Conservation (phyloP, 2,888 invertebrate genomes). For the Ophion slaviceki region DNA sequence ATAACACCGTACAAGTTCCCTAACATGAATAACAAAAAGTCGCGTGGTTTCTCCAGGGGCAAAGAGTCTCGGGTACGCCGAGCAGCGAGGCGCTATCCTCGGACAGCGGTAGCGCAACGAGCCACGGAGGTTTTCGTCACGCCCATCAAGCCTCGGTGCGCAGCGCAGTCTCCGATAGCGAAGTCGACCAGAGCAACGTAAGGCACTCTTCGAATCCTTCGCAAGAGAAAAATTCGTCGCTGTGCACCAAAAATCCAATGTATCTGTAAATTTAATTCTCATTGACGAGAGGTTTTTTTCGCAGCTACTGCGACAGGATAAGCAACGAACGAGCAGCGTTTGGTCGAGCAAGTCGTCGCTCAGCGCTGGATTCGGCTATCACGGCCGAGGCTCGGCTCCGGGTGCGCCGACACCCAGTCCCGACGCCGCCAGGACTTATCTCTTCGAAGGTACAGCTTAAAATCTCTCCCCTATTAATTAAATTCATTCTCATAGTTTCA, state of each 20-base stretch:
- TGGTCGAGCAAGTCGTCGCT: constrained; percentile 95
- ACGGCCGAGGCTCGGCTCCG: constrained; percentile 93
- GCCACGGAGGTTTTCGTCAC: constrained; percentile 90
- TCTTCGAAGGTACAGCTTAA: constrained; percentile 91
- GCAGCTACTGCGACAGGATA: constrained; percentile 89
- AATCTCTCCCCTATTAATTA: not conserved
- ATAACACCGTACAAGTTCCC: too few species aligned
- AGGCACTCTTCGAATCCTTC: constrained; percentile 82
- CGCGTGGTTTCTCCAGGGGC: constrained; percentile 74
- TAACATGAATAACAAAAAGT: not conserved
- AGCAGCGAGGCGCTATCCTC: constrained; percentile 82
- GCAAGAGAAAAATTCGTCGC: not conserved
- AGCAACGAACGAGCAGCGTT: constrained; percentile 93
- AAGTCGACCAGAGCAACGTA: constrained; percentile 95
- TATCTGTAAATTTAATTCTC: not conserved
- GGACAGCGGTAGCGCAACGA: constrained; percentile 92
- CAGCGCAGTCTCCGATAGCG: constrained; percentile 97
- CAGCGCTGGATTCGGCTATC: constrained; percentile 94
- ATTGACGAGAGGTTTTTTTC: not conserved
- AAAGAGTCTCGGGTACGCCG: constrained; percentile 77
- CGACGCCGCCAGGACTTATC: constrained; percentile 94
- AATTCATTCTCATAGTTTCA: not conserved
- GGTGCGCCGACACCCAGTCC: constrained; percentile 94
- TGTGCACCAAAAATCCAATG: not conserved
- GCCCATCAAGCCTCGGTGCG: constrained; percentile 91